Evolutionary conservation across 2,797 vertebrate genomes (phyloP), one percentile per base, ranked within the genome.

Genomic region (Molossus molossus): DNA sequence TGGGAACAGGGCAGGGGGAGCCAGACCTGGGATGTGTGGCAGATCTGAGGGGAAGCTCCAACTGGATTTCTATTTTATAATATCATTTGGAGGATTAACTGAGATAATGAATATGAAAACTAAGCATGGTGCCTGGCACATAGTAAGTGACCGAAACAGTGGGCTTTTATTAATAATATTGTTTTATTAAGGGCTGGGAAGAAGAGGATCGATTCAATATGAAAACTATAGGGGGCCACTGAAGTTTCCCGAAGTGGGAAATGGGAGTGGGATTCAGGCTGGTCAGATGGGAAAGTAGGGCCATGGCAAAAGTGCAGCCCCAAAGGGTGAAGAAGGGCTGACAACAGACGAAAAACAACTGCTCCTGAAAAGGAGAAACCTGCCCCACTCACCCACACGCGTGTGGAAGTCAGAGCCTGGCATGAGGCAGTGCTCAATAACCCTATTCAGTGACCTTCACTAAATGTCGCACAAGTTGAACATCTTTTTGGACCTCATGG

Each of bases 141-240:
- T 9, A 37, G 4, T 64, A 87, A 88, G 21, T 90, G 18, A 40
- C 76, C 73, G 33, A 84, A 69, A 72, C n/a, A 21, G 8, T 73
- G 70, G 6, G 29, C 64, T 88, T 45, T 96, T 62, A 62, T 29
- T 82, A 62, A 10, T 58, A 55, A 5, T 73, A 75, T 65, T 93
- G 29, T 91, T 95, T 95, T 86, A 85, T 73, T 55, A 90, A 79
- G 45, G 29, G n/a, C 53, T 67, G 27, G 81, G 21, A 53, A 88
- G 40, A 91, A 87, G 65, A 81, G 45, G 45, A 37, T 21, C 48
- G 27, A 50, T 53, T 76, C 70, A 69, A 14, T 69, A 25, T 67
- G 87, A 94, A 93, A 87, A 81, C 79, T 77, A 20, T 11, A 94
- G 58, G 53, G 48, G 84, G 85, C 10, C 50, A 20, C 21, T 29